phyloP scores from a whole-genome alignment of 1,140 invertebrate genomes.

The Lineus longissimus region DNA sequence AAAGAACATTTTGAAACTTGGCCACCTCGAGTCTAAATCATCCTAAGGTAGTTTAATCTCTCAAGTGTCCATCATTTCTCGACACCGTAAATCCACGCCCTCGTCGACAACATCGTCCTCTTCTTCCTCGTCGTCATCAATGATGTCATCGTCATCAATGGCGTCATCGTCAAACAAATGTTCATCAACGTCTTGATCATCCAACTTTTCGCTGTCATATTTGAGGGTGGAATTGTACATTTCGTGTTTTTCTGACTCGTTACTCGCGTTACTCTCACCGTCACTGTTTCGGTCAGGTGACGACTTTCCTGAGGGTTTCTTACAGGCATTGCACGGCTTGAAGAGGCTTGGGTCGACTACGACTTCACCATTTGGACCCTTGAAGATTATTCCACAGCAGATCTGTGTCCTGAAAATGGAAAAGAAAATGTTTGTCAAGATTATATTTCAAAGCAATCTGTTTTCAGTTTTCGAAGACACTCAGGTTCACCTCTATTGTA shows the following conservation, averaged over 20 bases:
- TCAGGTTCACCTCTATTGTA: no score
- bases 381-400: slow-evolving; percentile 72
- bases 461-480: no score
- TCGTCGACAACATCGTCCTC: no score
- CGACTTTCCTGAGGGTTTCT: slow-evolving; percentile 6
- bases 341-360: slow-evolving; percentile 63
- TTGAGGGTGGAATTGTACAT: not conserved
- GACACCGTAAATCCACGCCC: no score
- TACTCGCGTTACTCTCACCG: not conserved
- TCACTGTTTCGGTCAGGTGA: not conserved
- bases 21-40: no score
- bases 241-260: not conserved
- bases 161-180: not conserved
- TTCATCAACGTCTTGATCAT: not conserved
- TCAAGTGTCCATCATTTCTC: no score
- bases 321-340: slow-evolving; percentile 58
- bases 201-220: not conserved
- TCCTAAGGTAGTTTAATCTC: no score
- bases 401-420: slow-evolving; percentile 62
- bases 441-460: slow-evolving; percentile 8
- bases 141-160: not conserved
- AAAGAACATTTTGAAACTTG: no score
- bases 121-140: not conserved
- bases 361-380: slow-evolving; percentile 64
- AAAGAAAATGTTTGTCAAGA: no score